These are phyloP conservation scores for Psilopogon haemacephalus DNA, from an alignment of 2,113 vertebrate species.

Conservation along the genomic window DNA sequence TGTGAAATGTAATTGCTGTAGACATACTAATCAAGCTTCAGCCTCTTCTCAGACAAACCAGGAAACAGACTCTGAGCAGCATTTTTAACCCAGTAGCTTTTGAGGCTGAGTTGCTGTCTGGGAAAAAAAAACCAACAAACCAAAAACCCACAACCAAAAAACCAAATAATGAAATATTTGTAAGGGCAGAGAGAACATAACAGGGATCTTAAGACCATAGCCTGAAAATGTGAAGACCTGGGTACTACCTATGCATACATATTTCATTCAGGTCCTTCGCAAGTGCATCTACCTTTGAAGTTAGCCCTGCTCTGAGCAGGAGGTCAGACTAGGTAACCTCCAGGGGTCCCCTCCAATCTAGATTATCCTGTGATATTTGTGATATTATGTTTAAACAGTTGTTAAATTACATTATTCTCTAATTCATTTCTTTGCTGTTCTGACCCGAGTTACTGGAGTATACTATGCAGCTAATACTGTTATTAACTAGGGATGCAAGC, in stretches of 20 bases:
- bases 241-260: not conserved
- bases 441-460: not conserved
- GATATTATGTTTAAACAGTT: not conserved
- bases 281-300: not conserved
- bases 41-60: not conserved
- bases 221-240: not conserved
- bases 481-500: not conserved
- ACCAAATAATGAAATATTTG: not conserved
- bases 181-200: not conserved
- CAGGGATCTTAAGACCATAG: not conserved
- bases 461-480: not conserved
- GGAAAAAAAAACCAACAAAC: not conserved
- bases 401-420: not conserved
- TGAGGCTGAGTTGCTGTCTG: not conserved
- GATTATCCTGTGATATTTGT: not conserved
- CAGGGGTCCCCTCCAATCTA: not conserved
- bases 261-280: not conserved
- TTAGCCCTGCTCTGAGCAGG: not conserved
- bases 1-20: not conserved
- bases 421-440: not conserved
- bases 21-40: not conserved
- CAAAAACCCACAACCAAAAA: too few relatives aligned
- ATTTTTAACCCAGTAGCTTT: not conserved
- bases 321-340: not conserved
- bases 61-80: not conserved